These are phyloP conservation scores for Caretta caretta DNA, from an alignment of 2,113 vertebrate genomes.

Conservation along the genomic window DNA sequence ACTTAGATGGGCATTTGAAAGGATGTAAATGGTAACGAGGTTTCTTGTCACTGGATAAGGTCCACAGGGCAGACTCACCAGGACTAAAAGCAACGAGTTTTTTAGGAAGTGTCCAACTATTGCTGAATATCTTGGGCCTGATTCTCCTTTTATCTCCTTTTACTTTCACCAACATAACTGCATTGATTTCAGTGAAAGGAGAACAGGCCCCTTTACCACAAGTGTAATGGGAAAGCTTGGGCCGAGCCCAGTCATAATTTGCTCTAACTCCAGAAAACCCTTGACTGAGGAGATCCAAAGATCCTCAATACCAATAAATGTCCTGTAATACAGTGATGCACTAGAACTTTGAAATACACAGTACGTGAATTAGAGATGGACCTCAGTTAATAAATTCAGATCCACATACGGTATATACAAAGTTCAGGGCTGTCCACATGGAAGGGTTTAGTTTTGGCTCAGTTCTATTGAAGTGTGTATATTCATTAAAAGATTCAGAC, in stretches of 20 bases:
- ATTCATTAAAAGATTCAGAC: constrained; percentile 72
- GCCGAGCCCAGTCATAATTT: constrained; percentile 59
- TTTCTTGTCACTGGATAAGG: constrained; percentile 39
- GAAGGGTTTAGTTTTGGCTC: not conserved
- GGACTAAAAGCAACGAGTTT: constrained; percentile 20
- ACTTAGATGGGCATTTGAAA: constrained; percentile 50
- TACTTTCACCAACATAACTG: not conserved
- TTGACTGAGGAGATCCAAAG: constrained; percentile 61
- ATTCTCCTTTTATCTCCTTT: not conserved
- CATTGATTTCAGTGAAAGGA: not conserved
- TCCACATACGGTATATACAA: not conserved
- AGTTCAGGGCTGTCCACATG: not conserved
- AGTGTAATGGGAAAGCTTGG: constrained; percentile 51
- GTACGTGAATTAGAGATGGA: not conserved
- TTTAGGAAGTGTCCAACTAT: constrained; percentile 42
- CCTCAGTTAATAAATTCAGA: not conserved
- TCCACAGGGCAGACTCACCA: constrained; percentile 29
- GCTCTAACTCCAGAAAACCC: constrained; percentile 53
- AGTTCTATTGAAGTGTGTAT: constrained; percentile 55
- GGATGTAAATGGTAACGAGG: constrained; percentile 45
- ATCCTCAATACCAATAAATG: constrained; percentile 61
- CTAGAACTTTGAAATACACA: constrained; percentile 54
- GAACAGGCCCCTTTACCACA: not conserved
- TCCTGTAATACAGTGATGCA: constrained; percentile 65
- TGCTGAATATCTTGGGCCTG: constrained; percentile 30